phyloP scores from a whole-genome alignment of 92 coral and sea anemone species.

The Phenganax stokvisi region DNA sequence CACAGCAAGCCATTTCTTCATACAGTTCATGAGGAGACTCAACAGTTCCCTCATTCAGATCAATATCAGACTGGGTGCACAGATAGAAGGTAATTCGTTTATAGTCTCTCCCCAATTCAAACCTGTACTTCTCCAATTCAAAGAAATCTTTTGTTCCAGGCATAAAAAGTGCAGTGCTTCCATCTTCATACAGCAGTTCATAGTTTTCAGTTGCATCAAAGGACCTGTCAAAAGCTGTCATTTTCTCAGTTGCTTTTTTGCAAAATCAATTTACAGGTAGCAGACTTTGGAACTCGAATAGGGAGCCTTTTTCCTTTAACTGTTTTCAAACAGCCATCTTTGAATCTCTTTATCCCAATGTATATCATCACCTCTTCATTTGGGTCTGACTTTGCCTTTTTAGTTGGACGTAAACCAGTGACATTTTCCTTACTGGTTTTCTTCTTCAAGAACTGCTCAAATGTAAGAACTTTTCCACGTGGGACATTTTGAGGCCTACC shows the following conservation, averaged over 20 bases:
- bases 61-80: constrained; percentile 29
- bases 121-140: constrained; percentile 42
- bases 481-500: constrained; percentile 12
- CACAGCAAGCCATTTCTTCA: constrained; percentile 21
- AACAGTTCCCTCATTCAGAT: constrained; percentile 38
- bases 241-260: constrained; percentile 43
- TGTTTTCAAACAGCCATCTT: constrained; percentile 41
- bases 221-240: constrained; percentile 37
- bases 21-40: background rate
- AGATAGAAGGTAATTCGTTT: constrained; percentile 45
- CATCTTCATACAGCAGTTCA: constrained; percentile 38
- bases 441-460: constrained; percentile 11
- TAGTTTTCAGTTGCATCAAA: constrained; percentile 33
- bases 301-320: constrained; percentile 47
- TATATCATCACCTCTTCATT: constrained; percentile 32
- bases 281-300: constrained; percentile 43
- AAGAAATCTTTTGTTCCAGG: constrained; percentile 41
- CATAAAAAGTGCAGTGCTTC: constrained; percentile 40
- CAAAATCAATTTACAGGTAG: constrained; percentile 37
- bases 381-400: constrained; percentile 12
- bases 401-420: background rate
- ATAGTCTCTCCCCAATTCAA: constrained; percentile 42
- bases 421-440: background rate
- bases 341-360: constrained; percentile 36
- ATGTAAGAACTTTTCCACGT: background rate